These are phyloP conservation scores for Misgurnus anguillicaudatus DNA, from an alignment of 2,113 vertebrate species.

Conservation along the genomic window DNA sequence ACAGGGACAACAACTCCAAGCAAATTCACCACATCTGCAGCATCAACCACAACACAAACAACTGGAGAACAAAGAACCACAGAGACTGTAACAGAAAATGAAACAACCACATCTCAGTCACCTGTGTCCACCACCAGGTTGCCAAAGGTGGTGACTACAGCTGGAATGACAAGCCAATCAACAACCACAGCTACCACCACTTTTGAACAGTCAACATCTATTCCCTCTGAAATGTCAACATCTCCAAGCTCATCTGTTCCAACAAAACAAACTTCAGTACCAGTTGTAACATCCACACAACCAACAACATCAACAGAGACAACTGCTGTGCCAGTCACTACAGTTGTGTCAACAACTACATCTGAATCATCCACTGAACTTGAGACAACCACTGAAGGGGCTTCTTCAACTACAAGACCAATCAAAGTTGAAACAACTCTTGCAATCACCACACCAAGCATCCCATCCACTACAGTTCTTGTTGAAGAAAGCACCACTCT, in stretches of 20 bases:
- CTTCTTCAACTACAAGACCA: background rate
- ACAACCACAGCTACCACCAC: too few species aligned
- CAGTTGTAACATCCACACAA: too few species aligned
- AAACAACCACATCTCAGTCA: too few species aligned
- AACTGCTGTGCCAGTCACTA: too few species aligned
- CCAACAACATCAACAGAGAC: too few species aligned
- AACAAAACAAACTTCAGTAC: background rate
- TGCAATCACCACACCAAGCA: background rate
- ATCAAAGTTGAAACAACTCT: background rate
- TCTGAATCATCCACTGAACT: background rate
- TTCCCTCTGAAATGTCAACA: background rate
- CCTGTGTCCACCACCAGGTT: background rate
- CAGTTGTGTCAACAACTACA: too few species aligned
- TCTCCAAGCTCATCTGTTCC: too few species aligned
- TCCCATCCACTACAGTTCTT: background rate
- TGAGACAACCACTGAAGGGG: background rate
- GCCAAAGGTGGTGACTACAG: too few species aligned
- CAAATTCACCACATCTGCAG: background rate
- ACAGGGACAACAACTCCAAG: slow-evolving; percentile 6
- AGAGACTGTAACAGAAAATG: background rate
- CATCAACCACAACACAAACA: background rate
- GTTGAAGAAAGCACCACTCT: background rate
- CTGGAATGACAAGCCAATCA: background rate
- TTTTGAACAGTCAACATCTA: too few species aligned
- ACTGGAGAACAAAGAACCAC: background rate